phyloP scores from a whole-genome alignment of 2,113 vertebrate genomes.

The Misgurnus mizolepis region DNA sequence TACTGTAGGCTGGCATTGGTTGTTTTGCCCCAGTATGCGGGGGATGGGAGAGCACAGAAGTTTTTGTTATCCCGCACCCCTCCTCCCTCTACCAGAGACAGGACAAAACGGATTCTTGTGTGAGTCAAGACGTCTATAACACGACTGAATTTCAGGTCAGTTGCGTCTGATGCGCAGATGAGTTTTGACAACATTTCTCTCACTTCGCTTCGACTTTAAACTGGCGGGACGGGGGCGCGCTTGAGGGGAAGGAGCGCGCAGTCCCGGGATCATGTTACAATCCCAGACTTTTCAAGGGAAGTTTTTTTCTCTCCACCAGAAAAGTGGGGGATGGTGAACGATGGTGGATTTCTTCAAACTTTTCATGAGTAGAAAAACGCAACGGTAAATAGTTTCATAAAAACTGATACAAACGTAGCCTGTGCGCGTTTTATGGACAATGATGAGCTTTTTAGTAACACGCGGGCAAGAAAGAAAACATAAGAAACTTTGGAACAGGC shows the following conservation, averaged over 20 bases:
- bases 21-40: slow-evolving; percentile 61
- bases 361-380: slow-evolving; percentile 10
- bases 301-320: slow-evolving; percentile 61
- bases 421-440: background rate
- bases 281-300: slow-evolving; percentile 72
- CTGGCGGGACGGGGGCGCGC: slow-evolving; percentile 35
- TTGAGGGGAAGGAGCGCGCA: slow-evolving; percentile 67
- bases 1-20: background rate
- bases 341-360: slow-evolving; percentile 51
- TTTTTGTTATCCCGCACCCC: slow-evolving; percentile 58
- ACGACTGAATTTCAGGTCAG: slow-evolving; percentile 15
- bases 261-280: slow-evolving; percentile 74
- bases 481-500: slow-evolving; percentile 28
- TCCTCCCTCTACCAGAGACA: slow-evolving; percentile 61
- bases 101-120: slow-evolving; percentile 40
- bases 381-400: background rate
- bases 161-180: background rate
- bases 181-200: slow-evolving; percentile 15
- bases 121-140: slow-evolving; percentile 20
- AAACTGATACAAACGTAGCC: background rate
- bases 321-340: slow-evolving; percentile 74
- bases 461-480: background rate
- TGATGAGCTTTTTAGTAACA: background rate
- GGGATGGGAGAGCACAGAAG: slow-evolving; percentile 66
- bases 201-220: slow-evolving; percentile 51